phyloP scores from a whole-genome alignment of 2,797 vertebrate genomes.

The Threskiornis aethiopicus region DNA sequence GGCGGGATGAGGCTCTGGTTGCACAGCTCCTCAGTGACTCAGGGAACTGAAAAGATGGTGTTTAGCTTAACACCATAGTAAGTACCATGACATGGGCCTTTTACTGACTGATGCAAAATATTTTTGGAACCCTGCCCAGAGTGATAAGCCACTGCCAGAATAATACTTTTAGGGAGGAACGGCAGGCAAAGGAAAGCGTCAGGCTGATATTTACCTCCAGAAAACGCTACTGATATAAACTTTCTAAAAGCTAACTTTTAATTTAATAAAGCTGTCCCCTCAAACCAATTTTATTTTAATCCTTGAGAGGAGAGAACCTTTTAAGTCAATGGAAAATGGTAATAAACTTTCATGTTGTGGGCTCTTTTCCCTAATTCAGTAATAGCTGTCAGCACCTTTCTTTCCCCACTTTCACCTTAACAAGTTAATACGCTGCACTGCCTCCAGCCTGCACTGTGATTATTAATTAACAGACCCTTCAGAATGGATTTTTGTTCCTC shows the following conservation, averaged over 20 bases:
- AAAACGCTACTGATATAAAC: neutral
- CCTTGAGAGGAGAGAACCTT: conserved; percentile 21
- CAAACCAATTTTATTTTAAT: neutral
- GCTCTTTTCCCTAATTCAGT: conserved; percentile 13
- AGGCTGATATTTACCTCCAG: neutral
- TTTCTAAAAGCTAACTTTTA: neutral
- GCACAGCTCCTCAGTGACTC: rapidly evolving
- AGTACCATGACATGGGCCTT: rapidly evolving
- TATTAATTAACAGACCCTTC: neutral
- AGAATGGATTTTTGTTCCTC: neutral
- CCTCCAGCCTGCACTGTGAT: conserved; percentile 4
- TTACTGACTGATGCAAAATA: neutral
- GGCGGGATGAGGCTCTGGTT: neutral
- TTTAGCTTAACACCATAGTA: rapidly evolving
- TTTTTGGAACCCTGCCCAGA: neutral
- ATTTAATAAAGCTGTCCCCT: conserved; percentile 1
- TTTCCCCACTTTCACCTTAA: conserved; percentile 5
- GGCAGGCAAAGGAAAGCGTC: neutral
- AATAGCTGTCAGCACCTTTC: conserved; percentile 40
- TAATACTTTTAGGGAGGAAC: rapidly evolving
- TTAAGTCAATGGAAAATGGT: conserved; percentile 5
- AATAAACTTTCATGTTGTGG: neutral
- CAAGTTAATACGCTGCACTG: neutral
- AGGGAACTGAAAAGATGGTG: neutral
- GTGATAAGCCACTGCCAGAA: neutral